Evolutionary conservation across 1,140 invertebrate genomes (phyloP), one percentile per base, ranked within the genome.

Genomic region (Drosophila lacertosa): DNA sequence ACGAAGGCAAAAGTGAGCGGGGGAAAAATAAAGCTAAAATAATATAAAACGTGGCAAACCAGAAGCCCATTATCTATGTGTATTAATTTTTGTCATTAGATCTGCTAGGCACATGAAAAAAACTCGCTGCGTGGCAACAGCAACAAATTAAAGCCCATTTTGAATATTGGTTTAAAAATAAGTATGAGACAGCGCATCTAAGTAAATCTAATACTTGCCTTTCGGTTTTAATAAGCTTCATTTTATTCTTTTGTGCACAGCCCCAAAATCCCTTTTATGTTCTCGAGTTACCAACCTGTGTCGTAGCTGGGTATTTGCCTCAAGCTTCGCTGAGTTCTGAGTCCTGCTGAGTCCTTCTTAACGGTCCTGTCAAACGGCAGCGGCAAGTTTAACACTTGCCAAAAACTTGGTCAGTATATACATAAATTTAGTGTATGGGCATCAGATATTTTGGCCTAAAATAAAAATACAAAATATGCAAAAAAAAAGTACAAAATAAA

Each of bases 331-430:
- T 67, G 54, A 35, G 69, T 47, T 32, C 47, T 45, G 29, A 26
- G 32, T n/a, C 37, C 22, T 29, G 6, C 7, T 20, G 3, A 10
- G 40, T 45, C 42, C 42, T 22, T 24, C 24, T 22, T n/a, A n/a
- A n/a, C 13, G 48, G 39, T 40, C 42, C 50, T 33, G 59, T 55
- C 48, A 64, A 64, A 42, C 40, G 66, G 37, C 15, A 2, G 47
- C 24, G 73, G 67, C 64, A 72, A 84, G 81, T 77, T 84, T 68
- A 72, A 83, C 80, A 83, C 76, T 83, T 76, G 71, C 75, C 32
- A 58, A 59, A 54, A 47, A 53, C 58, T 63, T 35, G 22, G 5
- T 16, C 32, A 51, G 29, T 29, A 51, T 26, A 44, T 44, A 44
- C 13, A 10, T 40, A 26, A 29, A 11, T 40, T n/a, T 15, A n/a